Base-by-base conservation (phyloP, 2,113 vertebrate species). In the Stegastes partitus region DNA sequence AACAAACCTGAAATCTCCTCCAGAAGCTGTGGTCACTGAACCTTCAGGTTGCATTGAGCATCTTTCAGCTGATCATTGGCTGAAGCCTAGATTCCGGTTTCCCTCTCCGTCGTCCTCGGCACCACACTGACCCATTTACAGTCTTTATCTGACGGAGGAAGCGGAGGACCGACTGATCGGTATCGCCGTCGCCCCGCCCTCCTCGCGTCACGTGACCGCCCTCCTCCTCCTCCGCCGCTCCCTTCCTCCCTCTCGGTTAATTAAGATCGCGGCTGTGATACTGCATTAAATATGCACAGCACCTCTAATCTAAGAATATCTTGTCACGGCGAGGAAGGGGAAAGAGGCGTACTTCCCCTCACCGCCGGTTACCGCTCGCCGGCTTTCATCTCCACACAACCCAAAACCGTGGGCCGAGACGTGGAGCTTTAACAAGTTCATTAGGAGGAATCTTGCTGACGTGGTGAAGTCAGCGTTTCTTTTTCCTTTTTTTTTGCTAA, bases 231-330 rank as follows among this genome's bases (percentile, higher is more conserved):
- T 67, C 57, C 22, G 11, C 68, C 72, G 63, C 69, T 67, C 78
- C 54, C 44, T 70, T 72, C 74, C 85, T 77, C 63, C 61, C 53
- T 69, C 78, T 77, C 74, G 59, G 75, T 90, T 93, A 91, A 93
- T 93, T 93, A 93, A 91, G 90, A 92, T 93, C 62, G 84, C 82
- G 74, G 57, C 81, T 73, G 84, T 81, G 91, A 93, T 93, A 92
- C 85, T 83, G 84, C 83, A 86, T 92, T 92, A 91, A 92, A 93
- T 93, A 93, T 93, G 88, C 88, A 79, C 80, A 61, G 82, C 87
- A 90, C 86, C 86, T 91, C 87, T 87, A 82, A 85, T 91, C 91
- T 89, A 84, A 91, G 88, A 93, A 93, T 93, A 92, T 91, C 87
- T 85, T 72, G 83, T 89, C 87, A 72, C 67, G 54, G 49, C 5